phyloP scores from a whole-genome alignment of 2,113 vertebrate genomes.

The Phalacrocorax brasilianus region DNA sequence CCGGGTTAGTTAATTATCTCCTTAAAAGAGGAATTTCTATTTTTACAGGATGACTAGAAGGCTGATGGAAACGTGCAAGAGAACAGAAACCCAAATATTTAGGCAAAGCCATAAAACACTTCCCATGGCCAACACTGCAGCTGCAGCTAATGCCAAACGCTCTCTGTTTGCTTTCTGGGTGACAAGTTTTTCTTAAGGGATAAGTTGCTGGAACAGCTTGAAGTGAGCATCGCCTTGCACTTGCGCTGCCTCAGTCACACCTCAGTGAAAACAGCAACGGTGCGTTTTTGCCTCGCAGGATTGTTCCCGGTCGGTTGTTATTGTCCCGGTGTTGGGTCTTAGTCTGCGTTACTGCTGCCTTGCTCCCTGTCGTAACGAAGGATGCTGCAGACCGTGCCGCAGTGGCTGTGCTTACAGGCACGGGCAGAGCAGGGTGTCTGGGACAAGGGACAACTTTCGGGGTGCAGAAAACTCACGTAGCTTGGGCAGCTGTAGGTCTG shows the following conservation, averaged over 20 bases:
- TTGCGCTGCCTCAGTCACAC: neutral
- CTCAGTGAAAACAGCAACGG: rapidly evolving
- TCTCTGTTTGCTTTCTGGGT: neutral
- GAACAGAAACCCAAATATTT: slow-evolving; percentile 52
- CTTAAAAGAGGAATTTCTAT: slow-evolving; percentile 2
- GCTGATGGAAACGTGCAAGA: neutral
- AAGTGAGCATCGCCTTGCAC: neutral
- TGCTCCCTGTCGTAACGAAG: rapidly evolving
- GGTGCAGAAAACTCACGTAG: neutral
- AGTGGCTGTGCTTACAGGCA: too few species aligned
- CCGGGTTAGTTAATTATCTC: neutral
- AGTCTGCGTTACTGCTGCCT: neutral
- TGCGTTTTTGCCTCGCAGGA: rapidly evolving
- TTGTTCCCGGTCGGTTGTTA: rapidly evolving
- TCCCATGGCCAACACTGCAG: neutral
- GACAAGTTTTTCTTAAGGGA: neutral
- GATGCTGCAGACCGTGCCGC: rapidly evolving
- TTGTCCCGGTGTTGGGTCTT: neutral
- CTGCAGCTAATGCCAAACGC: neutral
- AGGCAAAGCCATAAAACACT: neutral
- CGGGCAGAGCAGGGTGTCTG: neutral
- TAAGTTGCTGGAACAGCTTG: neutral
- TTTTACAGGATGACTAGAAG: neutral
- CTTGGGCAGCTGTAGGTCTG: neutral
- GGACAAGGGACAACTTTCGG: neutral